Conservation (phyloP, 2,888 invertebrate genomes). For the Oegoconia quadripuncta region DNA sequence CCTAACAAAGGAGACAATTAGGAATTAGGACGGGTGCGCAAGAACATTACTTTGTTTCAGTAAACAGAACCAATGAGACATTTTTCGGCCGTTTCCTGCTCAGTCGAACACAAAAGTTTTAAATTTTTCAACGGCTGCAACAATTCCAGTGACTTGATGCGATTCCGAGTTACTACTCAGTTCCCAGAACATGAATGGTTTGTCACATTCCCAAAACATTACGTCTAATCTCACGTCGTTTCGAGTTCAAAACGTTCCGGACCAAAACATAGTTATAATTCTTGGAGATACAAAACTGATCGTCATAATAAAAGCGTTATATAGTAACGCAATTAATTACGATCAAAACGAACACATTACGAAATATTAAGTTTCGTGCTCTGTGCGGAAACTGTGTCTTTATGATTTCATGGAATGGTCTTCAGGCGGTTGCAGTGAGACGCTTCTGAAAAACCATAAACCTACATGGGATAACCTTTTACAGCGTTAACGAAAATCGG, state of each 20-base stretch:
- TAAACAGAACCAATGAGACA: constrained; percentile 29
- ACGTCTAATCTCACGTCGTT: neutral
- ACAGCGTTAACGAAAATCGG: too few relatives aligned
- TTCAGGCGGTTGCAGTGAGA: constrained; percentile 24
- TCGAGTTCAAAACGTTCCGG: constrained; percentile 3
- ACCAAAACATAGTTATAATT: constrained; percentile 11
- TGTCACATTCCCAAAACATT: constrained; percentile 18
- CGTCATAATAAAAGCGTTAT: constrained; percentile 19
- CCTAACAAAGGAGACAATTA: constrained; percentile 42
- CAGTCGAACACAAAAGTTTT: constrained; percentile 48
- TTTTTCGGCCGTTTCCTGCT: constrained; percentile 47
- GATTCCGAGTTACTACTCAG: constrained; percentile 22
- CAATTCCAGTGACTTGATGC: constrained; percentile 32
- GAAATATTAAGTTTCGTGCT: constrained; percentile 23
- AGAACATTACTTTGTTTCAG: constrained; percentile 28
- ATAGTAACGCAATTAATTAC: constrained; percentile 24
- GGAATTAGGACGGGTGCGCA: constrained; percentile 32
- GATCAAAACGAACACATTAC: constrained; percentile 26
- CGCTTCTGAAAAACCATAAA: constrained; percentile 64
- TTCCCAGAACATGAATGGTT: constrained; percentile 25
- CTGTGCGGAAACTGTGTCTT: constrained; percentile 39
- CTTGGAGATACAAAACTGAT: constrained; percentile 9
- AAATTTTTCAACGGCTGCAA: constrained; percentile 21
- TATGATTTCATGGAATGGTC: constrained; percentile 45
- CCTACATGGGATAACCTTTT: constrained; percentile 46